Conservation (phyloP, 2,797 vertebrate genomes). For the Gallirallus australis region DNA sequence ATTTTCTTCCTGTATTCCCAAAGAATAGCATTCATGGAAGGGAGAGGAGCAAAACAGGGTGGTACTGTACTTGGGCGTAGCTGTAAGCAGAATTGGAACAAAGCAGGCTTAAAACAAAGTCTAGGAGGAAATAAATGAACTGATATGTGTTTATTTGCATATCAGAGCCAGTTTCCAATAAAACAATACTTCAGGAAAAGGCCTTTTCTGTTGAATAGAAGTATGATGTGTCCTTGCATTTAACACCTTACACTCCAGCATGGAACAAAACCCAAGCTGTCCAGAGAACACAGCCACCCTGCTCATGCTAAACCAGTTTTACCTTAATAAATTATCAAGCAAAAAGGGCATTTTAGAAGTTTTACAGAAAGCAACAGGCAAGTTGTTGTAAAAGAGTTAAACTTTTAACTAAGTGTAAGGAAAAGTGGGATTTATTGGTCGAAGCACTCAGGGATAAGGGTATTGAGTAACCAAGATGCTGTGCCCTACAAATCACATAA, state of each 20-base stretch:
- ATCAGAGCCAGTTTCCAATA: background rate
- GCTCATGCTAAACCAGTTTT: background rate
- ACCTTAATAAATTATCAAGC: background rate
- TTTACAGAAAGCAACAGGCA: background rate
- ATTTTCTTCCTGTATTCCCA: background rate
- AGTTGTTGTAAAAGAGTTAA: background rate
- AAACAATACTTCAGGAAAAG: conserved; percentile 11
- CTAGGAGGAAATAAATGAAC: background rate
- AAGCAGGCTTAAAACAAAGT: background rate
- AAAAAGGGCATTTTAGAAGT: background rate
- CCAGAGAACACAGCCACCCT: background rate
- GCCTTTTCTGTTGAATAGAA: background rate
- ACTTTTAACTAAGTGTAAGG: background rate
- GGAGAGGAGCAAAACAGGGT: background rate
- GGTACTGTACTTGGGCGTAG: rapidly evolving
- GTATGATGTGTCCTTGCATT: background rate
- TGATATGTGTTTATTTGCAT: background rate
- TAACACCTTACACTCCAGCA: background rate
- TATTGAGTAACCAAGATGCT: background rate
- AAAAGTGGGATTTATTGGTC: rapidly evolving
- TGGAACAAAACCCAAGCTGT: background rate
- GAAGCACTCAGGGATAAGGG: background rate
- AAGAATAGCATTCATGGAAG: background rate
- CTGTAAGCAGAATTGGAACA: background rate
- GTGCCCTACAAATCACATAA: background rate